phyloP scores from a whole-genome alignment of 1,140 invertebrate genomes.

The Ips typographus region DNA sequence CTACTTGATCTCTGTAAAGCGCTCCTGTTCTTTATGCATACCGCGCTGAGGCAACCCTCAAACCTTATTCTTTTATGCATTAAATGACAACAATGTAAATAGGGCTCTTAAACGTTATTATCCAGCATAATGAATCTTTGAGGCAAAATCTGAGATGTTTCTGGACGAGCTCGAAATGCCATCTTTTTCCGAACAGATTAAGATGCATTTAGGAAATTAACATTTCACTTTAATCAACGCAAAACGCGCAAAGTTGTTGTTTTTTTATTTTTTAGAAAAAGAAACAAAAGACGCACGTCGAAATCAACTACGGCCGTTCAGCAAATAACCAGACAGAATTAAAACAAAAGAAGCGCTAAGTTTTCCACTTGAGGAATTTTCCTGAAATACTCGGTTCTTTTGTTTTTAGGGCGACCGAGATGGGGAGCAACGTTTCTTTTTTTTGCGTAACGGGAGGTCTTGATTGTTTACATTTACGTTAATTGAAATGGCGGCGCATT shows the following conservation, averaged over 20 bases:
- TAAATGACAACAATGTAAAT: conserved; percentile 36
- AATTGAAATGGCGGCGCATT: conserved; percentile 24
- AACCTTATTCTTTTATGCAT: conserved; percentile 33
- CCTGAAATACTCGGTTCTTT: conserved; percentile 22
- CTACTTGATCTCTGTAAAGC: conserved; percentile 40
- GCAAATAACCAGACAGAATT: neutral
- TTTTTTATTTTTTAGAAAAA: no score
- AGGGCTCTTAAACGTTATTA: conserved; percentile 29
- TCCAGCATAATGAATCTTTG: conserved; percentile 16
- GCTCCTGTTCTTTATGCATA: conserved; percentile 38
- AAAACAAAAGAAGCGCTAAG: conserved; percentile 5
- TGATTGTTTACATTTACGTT: conserved; percentile 21
- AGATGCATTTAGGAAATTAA: no score
- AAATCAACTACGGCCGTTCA: no score
- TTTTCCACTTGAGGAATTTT: conserved; percentile 33
- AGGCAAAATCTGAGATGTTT: no score
- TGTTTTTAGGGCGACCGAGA: conserved; percentile 26
- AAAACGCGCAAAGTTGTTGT: no score
- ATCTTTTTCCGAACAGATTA: no score
- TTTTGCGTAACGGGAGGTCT: conserved; percentile 17
- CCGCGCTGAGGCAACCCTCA: conserved; percentile 35
- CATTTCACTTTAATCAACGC: no score
- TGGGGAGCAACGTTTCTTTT: neutral
- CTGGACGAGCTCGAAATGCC: no score
- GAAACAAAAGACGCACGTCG: no score